phyloP scores from a whole-genome alignment of 2,888 invertebrate species.

The Eupithecia subfuscata region DNA sequence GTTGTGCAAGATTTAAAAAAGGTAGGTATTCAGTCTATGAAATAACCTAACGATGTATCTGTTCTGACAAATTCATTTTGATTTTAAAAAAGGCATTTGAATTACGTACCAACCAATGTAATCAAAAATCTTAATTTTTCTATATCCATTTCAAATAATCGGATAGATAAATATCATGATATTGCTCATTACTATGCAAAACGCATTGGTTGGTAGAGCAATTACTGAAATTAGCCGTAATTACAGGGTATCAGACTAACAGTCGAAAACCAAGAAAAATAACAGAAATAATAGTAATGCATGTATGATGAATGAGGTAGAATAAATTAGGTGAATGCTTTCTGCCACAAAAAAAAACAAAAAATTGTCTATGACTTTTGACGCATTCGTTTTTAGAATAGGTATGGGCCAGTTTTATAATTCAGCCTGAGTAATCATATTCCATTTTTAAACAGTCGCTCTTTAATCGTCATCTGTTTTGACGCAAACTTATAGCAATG shows the following conservation, averaged over 20 bases:
- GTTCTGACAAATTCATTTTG: not conserved
- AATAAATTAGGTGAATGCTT: constrained; percentile 4
- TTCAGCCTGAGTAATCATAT: not conserved
- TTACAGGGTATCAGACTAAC: constrained; percentile 44
- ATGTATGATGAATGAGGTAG: constrained; percentile 13
- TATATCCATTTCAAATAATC: constrained; percentile 33
- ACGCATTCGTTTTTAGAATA: not conserved
- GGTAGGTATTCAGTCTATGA: not conserved
- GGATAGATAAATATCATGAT: constrained; percentile 39
- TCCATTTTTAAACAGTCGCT: constrained; percentile 20
- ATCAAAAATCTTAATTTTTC: constrained; percentile 11
- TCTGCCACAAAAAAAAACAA: not conserved
- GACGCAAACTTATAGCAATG: constrained; percentile 40
- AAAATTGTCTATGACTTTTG: constrained; percentile 9
- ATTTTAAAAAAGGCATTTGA: not conserved
- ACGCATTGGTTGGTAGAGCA: constrained; percentile 42
- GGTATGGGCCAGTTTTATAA: not conserved
- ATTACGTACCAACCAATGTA: not conserved
- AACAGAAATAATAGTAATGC: constrained; percentile 14
- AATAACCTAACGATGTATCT: not conserved
- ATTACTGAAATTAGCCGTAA: constrained; percentile 57
- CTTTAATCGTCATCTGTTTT: constrained; percentile 42
- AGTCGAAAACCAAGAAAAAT: constrained; percentile 40
- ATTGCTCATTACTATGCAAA: constrained; percentile 43
- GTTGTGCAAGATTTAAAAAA: not conserved